Base-by-base conservation (phyloP, 2,113 vertebrate genomes). In the Tragelaphus scriptus region DNA sequence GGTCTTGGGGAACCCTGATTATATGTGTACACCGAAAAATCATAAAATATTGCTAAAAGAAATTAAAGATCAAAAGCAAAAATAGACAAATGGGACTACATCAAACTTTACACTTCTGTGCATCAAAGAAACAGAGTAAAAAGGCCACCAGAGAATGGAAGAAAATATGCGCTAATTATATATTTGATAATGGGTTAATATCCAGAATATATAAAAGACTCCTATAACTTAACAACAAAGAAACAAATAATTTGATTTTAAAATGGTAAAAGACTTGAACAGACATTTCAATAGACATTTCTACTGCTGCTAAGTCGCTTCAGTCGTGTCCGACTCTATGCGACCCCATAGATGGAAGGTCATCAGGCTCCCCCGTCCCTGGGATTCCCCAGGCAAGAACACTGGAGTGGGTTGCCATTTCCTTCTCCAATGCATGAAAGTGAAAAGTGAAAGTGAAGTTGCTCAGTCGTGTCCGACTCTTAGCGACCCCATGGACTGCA, bases 11-110 rank as follows among this genome's bases (percentile, higher is more conserved):
- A 63, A 30, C 51, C 30, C 55, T 56, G 36, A 92, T 92, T 93
- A 79, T 30, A 88, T 7, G 9, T 40, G 2, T 25, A 77, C 30
- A 68, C 19, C 68, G 30, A 71, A 96, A 96, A 87, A 86, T 15
- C 82, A 92, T 23, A 90, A 86, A 95, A 86, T 55, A 85, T 5
- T 58, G 53, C 53, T 40, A 95, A 94, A 28, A 88, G 59, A 93
- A 91, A 88, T 91, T 56, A 93, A 97, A 96, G 71, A 91, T 75
- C 30, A 91, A 85, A 81, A 92, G 32, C 79, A 92, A 85, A 96
- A 86, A 47, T 0, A 80, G 86, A 88, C 80, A 84, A 84, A 84
- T 82, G 32, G 49, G 14, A 91, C 55, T 32, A 68, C 3, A 63
- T 49, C 63, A 95, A 81, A 58, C 16, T 86, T 85, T 68, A 88